Percentiles rank a stretch among this genome's conserved stretches.
These are phyloP conservation scores for Xenus cinereus DNA, from an alignment of 2,113 vertebrate species.

Conservation along the genomic window DNA sequence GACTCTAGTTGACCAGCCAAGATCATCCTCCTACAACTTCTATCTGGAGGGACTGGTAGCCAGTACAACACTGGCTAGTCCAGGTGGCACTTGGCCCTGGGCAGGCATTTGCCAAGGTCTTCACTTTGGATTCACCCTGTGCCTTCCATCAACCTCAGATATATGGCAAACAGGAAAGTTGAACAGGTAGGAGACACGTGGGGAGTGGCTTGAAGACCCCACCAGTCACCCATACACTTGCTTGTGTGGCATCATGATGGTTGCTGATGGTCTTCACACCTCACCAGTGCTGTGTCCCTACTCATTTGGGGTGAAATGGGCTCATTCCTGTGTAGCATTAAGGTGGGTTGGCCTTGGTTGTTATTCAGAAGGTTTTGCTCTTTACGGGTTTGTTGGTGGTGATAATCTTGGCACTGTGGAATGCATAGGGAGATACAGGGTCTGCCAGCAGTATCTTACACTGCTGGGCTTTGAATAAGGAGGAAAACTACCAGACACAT, in stretches of 20 bases:
- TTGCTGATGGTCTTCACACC: background rate
- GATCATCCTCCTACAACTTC: background rate
- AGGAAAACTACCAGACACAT: background rate
- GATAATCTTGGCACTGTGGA: background rate
- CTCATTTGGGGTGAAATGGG: background rate
- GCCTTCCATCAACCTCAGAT: background rate
- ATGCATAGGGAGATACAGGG: background rate
- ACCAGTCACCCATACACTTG: background rate
- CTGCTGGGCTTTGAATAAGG: background rate
- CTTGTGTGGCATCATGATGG: background rate
- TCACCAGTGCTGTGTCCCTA: background rate
- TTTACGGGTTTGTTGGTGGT: background rate
- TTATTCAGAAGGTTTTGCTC: background rate
- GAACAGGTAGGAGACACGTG: background rate
- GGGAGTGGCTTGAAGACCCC: background rate
- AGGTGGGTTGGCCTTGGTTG: background rate
- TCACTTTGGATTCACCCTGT: background rate
- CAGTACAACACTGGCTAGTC: background rate
- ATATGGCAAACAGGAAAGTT: background rate
- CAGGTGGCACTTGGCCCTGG: background rate
- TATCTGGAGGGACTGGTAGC: background rate
- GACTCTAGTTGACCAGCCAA: background rate
- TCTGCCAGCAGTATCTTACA: background rate
- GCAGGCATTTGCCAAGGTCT: background rate
- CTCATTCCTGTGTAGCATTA: background rate